Conservation (phyloP, 2,113 vertebrate genomes). For the Xiphias gladius region DNA sequence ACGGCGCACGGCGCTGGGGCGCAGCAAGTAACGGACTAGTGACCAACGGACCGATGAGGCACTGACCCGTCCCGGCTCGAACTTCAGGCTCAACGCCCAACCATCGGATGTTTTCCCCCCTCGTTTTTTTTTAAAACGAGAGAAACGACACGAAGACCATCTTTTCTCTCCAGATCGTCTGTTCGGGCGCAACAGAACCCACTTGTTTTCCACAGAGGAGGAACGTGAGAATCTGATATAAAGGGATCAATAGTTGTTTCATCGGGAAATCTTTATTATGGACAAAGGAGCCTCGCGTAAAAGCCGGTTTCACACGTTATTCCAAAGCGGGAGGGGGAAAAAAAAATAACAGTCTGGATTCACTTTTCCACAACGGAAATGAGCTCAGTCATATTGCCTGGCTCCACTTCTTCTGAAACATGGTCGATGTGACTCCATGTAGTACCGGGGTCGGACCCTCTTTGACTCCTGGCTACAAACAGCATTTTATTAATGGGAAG, state of each 20-base stretch:
- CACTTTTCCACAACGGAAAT: constrained; percentile 79
- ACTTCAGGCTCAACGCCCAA: no score
- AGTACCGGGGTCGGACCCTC: constrained; percentile 8
- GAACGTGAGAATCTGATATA: background rate
- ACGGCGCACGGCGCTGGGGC: constrained; percentile 55
- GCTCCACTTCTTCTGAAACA: constrained; percentile 61
- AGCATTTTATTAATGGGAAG: constrained; percentile 22
- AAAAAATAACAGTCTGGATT: constrained; percentile 33
- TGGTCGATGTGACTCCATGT: constrained; percentile 47
- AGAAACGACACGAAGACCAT: constrained; percentile 7
- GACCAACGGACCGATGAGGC: constrained; percentile 23
- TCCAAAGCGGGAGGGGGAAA: background rate
- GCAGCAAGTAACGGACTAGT: constrained; percentile 62
- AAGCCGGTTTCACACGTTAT: constrained; percentile 43
- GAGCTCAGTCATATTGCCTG: constrained; percentile 61
- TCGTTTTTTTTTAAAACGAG: background rate
- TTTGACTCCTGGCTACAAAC: constrained; percentile 5
- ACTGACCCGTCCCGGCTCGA: background rate
- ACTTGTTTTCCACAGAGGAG: constrained; percentile 32
- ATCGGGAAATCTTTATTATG: constrained; percentile 6
- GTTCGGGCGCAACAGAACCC: constrained; percentile 12
- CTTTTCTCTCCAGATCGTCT: constrained; percentile 3
- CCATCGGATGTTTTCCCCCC: background rate
- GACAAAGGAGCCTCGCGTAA: background rate
- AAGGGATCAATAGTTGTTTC: background rate